Base-by-base conservation (phyloP, 1,140 invertebrate species). In the Onthophagus taurus region DNA sequence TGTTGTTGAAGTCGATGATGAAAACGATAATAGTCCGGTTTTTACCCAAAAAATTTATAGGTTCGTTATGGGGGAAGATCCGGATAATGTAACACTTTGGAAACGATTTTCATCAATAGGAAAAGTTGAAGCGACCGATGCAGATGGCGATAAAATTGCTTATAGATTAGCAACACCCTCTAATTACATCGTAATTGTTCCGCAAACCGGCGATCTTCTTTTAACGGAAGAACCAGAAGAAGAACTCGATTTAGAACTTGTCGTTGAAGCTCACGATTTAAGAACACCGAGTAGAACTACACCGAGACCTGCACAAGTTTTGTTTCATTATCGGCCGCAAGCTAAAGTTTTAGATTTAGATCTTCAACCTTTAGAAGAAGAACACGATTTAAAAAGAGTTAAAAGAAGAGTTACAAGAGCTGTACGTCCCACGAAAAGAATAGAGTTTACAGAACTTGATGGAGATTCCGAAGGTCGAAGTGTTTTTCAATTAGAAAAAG, bases 381-480 rank as follows among this genome's bases (percentile, higher is more conserved):
- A 48, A 51, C 57, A 41, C 47, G 59, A 71, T 42, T 57, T 70
- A n/a, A 83, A 85, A 57, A 74, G 80, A 20, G 75, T 80, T 31
- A 90, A 91, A 57, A 70, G 88, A 7, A 71, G 88, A 6, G 86
- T 90, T 0, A 91, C 88, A 1, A 71, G 89, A 14, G 89, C 89
- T 0, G 88, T 93, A 0, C 68, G 90, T 21, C 89, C 89, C 2
- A 94, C 89, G 0, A 93, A 93, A 67, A 77, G 89, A 45, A 88
- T 91, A 44, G 89, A 93, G 51, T 92, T 92, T 59, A 85, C 85
- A 0, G 91, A 95, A 64, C 80, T 85, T 4, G 89, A 94, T 51
- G 91, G 90, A 3, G 83, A 89, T 57, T 77, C 79, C 2, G 87
- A 92, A 61, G 87, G 87, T 30, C 80, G 86, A 55, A 80, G 84